Evolutionary conservation across 2,113 vertebrate genomes (phyloP).

Genomic region (Hydrolagus affinis): DNA sequence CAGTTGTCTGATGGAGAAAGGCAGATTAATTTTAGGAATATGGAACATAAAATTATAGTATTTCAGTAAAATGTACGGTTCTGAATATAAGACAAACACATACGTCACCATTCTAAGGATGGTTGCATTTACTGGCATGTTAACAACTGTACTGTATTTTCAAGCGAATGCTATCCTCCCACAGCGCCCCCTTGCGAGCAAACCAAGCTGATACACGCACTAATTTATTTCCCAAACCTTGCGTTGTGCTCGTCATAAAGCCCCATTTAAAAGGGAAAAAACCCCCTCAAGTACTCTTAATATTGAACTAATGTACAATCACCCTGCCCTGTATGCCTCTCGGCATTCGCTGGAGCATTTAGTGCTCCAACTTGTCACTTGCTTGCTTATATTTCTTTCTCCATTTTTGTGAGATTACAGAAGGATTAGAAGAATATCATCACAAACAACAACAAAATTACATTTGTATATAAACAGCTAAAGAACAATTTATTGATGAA

Average conservation of each 20-base stretch:
- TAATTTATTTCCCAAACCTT: background rate
- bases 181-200: conserved; percentile 21
- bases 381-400: no score
- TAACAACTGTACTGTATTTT: background rate
- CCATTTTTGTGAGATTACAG: no score
- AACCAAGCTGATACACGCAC: background rate
- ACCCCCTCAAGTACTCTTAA: background rate
- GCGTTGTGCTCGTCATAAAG: background rate
- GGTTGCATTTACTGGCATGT: background rate
- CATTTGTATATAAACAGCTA: no score
- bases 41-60: background rate
- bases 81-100: background rate
- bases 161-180: conserved; percentile 6
- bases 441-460: no score
- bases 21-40: background rate
- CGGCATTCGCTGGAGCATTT: no score
- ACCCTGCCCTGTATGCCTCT: no score
- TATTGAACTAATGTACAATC: no score
- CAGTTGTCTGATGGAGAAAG: background rate
- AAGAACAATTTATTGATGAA: no score
- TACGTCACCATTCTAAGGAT: no score
- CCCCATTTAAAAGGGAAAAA: background rate
- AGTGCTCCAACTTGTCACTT: no score
- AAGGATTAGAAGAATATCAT: no score
- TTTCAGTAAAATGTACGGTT: background rate